A percentile compares a stretch with the other conserved stretches of the same genome.
These are phyloP conservation scores for Zosterops pallidus DNA, from an alignment of 2,113 vertebrate genomes.

Conservation along the genomic window DNA sequence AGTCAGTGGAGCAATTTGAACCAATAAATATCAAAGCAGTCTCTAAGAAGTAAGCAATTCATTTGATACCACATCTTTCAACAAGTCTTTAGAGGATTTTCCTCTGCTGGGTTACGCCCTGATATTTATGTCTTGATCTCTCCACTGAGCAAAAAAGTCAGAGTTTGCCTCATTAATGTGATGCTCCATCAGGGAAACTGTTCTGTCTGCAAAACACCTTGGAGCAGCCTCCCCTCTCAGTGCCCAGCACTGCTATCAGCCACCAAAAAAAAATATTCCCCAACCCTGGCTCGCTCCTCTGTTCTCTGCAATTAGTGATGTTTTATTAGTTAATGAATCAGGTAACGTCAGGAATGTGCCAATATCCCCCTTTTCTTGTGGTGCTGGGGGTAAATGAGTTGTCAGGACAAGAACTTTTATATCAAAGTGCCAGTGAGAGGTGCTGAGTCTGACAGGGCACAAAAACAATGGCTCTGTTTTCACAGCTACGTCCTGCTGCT, in stretches of 20 bases:
- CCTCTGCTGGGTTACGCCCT: conserved; percentile 71
- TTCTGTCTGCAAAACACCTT: conserved; percentile 40
- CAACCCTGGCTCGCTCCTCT: background rate
- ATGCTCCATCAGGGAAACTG: conserved; percentile 24
- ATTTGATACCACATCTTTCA: conserved; percentile 82
- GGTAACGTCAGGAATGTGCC: conserved; percentile 63
- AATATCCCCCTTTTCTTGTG: conserved; percentile 61
- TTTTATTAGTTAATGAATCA: conserved; percentile 78
- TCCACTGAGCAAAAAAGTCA: conserved; percentile 17
- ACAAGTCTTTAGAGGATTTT: conserved; percentile 74
- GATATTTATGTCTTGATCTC: conserved; percentile 63
- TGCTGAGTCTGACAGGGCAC: conserved; percentile 33
- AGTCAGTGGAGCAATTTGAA: conserved; percentile 81
- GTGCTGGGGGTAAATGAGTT: conserved; percentile 70
- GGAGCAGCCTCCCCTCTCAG: background rate
- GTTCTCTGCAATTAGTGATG: conserved; percentile 70
- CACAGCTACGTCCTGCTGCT: conserved; percentile 10
- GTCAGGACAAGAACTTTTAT: conserved; percentile 68
- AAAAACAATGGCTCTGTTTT: conserved; percentile 69
- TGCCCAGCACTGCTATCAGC: background rate
- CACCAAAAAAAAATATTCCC: conserved; percentile 39
- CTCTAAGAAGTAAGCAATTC: conserved; percentile 80
- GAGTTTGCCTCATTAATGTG: conserved; percentile 34
- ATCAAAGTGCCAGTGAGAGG: conserved; percentile 65
- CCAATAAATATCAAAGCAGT: conserved; percentile 82